Evolutionary conservation across 2,888 invertebrate species (phyloP), one percentile per base, ranked within the genome.

Genomic region (Epicampocera succincta): DNA sequence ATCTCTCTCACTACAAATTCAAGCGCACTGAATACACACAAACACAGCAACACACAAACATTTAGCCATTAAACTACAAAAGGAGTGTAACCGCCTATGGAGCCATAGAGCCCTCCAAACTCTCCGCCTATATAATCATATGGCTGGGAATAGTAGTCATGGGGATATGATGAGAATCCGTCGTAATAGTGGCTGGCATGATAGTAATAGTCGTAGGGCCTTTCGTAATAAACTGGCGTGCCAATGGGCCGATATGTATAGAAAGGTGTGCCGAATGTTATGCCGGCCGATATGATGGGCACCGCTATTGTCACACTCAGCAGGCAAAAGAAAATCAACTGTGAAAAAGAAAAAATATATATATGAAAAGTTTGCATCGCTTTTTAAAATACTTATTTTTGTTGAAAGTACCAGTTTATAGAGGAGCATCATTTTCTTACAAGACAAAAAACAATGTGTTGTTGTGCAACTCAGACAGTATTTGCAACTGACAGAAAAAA

Each of bases 231-330:
- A 40, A 68, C 42, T 0, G 80, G 63, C 6, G 71, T 58, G 9
- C 50, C 54, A 71, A 60, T 9, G 17, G 73, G 66, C 3, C 29
- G 65, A 56, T 74, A 80, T n/a, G 71, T 56, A 33, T 33, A 33
- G 8, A 33, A 3, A 9, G 83, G 71, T 38, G 71, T n/a, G 4
- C 80, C 80, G 75, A 79, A 76, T 38, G 77, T 58, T 46, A 84
- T 76, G 44, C 83, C 84, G 42, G 76, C 79, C n/a, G 80, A 76
- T 38, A 84, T 58, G 33, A 80, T 71, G 1, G 84, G 84, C 44
- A 58, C 29, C 13, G 83, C 11, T 17, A 65, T 12, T 0, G 12
- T 33, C 13, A 54, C 11, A 17, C 61, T 44, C 19, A 82, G n/a
- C 1, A 58, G 13, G n/a, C 79, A 42, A 19, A 72, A 17, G 11